These are phyloP conservation scores for Avahi laniger DNA, from an alignment of 2,797 vertebrate genomes.

Conservation along the genomic window DNA sequence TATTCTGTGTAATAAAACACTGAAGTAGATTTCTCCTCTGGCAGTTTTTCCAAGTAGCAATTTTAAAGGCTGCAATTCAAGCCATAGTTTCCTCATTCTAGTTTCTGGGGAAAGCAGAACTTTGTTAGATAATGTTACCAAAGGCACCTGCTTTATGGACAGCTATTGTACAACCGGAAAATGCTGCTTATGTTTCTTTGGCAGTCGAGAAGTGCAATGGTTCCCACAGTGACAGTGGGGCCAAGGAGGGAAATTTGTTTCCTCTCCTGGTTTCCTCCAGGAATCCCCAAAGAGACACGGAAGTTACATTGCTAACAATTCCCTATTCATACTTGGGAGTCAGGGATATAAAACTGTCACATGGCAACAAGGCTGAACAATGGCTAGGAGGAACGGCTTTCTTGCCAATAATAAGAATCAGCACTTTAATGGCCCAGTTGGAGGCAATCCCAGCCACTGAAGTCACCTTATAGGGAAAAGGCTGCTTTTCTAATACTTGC, in stretches of 20 bases:
- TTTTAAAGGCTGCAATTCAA: background rate
- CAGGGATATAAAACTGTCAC: constrained; percentile 55
- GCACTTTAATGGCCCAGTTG: constrained; percentile 59
- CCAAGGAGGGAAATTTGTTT: constrained; percentile 20
- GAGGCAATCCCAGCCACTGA: constrained; percentile 49
- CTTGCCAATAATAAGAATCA: constrained; percentile 47
- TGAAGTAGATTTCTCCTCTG: background rate
- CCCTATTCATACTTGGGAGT: constrained; percentile 47
- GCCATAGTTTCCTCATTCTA: background rate
- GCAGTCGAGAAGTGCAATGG: background rate
- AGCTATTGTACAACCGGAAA: background rate
- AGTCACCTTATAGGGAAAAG: constrained; percentile 56
- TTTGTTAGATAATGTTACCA: background rate
- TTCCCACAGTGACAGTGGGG: constrained; percentile 8
- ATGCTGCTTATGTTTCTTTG: background rate
- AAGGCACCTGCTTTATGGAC: background rate
- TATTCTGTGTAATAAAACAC: background rate
- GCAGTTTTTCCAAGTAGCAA: background rate
- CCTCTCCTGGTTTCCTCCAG: constrained; percentile 42
- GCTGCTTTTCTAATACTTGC: constrained; percentile 49
- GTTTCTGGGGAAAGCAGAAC: background rate
- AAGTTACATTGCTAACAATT: background rate
- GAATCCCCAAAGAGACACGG: constrained; percentile 38
- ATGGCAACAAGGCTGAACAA: constrained; percentile 39
- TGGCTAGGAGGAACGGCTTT: background rate